Base-by-base conservation (phyloP, 1,140 invertebrate genomes). In the Pseudomyrmex dendroicus region DNA sequence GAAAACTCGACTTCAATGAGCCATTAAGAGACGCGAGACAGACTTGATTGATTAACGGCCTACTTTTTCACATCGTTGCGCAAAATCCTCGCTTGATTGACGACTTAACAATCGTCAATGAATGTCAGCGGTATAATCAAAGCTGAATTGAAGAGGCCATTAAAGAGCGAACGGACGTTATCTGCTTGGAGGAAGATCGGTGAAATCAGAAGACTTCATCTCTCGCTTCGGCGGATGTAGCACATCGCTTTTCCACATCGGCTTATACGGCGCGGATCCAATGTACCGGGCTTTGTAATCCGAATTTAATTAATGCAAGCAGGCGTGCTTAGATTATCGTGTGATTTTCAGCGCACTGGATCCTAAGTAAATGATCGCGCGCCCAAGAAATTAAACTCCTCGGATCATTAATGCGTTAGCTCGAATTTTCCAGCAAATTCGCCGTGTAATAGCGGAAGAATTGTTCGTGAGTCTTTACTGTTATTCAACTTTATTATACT, bases 91-190 rank as follows among this genome's bases (percentile, higher is more conserved):
- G 46, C 15, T 35, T 70, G 66, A 72, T 17, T 25, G 44, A 59
- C 76, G n/a, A 64, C 44, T 64, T 17, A 54, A 64, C 46, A 44
- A 35, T 70, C 76, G 35, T 78, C 22, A 57, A 57, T 78, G 20
- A 52, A 64, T 35, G 63, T 48, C 35, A 50, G 44, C 13, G 44
- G 17, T n/a, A 46, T 44, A 46, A 59, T 78, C 52, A 46, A 56
- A 48, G 35, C 13, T 70, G 15, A 64, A 64, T 66, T 76, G 22
- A 22, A 57, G n/a, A 61, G 20, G 20, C 52, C 12, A 57, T 50
- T 68, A 35, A 68, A 54, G 67, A 70, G 22, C 72, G 59, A 57
- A 72, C 54, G 64, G 52, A 70, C 52, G 64, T 78, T 57, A 78
- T 68, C 64, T 22, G 15, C 10, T 8, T 9, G 17, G 9, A 48